Evolutionary conservation across 2,797 vertebrate species (phyloP).

Genomic region (Crax fasciolata): DNA sequence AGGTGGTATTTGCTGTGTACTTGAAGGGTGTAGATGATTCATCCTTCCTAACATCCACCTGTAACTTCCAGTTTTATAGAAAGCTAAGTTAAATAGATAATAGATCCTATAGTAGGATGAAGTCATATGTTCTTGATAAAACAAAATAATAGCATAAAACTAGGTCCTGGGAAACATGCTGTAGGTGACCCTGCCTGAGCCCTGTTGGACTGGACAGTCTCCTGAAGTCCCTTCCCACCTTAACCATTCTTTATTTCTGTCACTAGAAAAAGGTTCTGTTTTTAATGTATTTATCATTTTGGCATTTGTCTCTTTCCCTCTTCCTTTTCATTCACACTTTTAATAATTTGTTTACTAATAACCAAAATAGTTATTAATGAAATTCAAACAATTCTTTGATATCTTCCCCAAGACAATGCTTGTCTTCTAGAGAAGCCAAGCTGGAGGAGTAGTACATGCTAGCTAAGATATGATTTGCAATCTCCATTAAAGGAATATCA

Average conservation of each 20-base stretch:
- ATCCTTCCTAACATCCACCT: not conserved
- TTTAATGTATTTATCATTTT: not conserved
- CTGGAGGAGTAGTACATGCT: not conserved
- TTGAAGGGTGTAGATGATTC: not conserved
- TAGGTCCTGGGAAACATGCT: not conserved
- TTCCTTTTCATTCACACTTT: not conserved
- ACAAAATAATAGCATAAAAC: not conserved
- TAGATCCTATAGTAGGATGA: not conserved
- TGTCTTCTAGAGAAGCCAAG: not conserved
- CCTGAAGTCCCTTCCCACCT: not conserved
- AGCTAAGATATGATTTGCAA: not conserved
- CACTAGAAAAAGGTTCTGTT: not conserved
- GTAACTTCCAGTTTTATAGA: not conserved
- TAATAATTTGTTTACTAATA: not conserved
- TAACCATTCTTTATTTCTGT: not conserved
- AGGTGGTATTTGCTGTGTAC: not conserved
- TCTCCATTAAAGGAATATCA: not conserved
- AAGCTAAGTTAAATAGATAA: not conserved
- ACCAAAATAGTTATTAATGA: not conserved
- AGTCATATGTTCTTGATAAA: not conserved
- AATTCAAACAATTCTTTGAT: not conserved
- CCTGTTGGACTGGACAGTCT: not conserved
- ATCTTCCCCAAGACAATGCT: not conserved
- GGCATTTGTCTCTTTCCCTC: not conserved
- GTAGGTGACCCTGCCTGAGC: not conserved